Evolutionary conservation across 2,113 vertebrate species (phyloP), one percentile per base, ranked within the genome.

Genomic region (Heliornis fulica): DNA sequence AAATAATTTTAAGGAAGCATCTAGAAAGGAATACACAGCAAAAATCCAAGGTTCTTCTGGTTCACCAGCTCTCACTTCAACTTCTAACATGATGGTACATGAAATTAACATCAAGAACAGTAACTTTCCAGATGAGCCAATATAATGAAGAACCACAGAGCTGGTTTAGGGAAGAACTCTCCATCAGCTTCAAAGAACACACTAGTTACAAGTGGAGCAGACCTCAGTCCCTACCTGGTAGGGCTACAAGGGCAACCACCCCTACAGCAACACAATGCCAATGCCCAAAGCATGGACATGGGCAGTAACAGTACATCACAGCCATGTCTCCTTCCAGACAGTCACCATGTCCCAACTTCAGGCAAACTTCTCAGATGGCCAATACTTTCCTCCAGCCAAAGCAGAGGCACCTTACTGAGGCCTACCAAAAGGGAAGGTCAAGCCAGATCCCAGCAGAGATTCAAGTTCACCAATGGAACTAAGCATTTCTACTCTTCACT

Each of bases 291-390:
- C 23, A 45, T 2, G 0, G 0, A 40, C 65, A 15, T 0, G 4
- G 28, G 38, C 65, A 87, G 5, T 7, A 40, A 51, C 12, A 63
- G 32, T n/a, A 57, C 0, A 0, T 13, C 38, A 45, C 2, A 41
- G 23, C 6, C 0, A 13, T 1, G 22, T 4, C 18, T 32, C 61
- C 13, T 53, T 46, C 0, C 0, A 57, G 22, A 69, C 31, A 77
- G 45, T 31, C 26, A 25, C n/a, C 75, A 9, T 7, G 5, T 18
- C 83, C 32, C 70, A 79, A 5, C 48, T 41, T 36, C 51, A 82
- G n/a, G 31, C 57, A 36, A 61, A 41, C 36, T 36, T 23, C 32
- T 31, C 5, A 0, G 3, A 69, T 32, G 4, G 71, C 18, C 23
- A 40, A 21, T 3, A 57, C 3, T 43, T 68, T 16, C 22, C 57